Conservation (phyloP, 2,113 vertebrate species). For the Pao palembangensis region DNA sequence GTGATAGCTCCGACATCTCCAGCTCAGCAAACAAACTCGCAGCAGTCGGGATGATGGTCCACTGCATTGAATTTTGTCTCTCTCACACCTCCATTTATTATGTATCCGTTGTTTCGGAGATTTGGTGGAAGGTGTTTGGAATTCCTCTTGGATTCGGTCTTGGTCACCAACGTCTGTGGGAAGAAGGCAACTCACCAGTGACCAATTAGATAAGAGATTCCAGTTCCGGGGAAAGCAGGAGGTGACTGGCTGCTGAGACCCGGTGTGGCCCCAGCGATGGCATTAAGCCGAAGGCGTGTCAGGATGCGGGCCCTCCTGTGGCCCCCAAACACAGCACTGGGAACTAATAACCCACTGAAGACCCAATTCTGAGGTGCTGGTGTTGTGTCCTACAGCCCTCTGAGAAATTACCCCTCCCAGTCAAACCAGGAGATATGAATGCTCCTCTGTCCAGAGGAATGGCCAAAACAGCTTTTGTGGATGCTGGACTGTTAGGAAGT, state of each 20-base stretch:
- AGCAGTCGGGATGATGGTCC: slow-evolving; percentile 21
- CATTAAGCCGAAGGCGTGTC: slow-evolving; percentile 72
- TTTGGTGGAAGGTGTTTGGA: slow-evolving; percentile 25
- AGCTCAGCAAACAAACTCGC: slow-evolving; percentile 28
- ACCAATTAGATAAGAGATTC: slow-evolving; percentile 86
- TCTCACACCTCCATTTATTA: slow-evolving; percentile 15
- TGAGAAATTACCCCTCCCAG: slow-evolving; percentile 11
- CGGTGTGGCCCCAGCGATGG: slow-evolving; percentile 78
- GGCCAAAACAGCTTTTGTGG: neutral
- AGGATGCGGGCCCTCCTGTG: slow-evolving; percentile 35
- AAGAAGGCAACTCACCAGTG: slow-evolving; percentile 84
- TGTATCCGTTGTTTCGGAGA: slow-evolving; percentile 25
- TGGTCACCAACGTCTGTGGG: slow-evolving; percentile 78
- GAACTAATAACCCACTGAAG: slow-evolving; percentile 37
- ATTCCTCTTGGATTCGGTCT: slow-evolving; percentile 44
- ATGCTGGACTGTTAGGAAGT: neutral
- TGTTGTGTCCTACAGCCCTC: slow-evolving; percentile 8
- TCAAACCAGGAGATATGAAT: slow-evolving; percentile 8
- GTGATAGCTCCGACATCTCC: neutral
- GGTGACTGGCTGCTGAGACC: slow-evolving; percentile 77
- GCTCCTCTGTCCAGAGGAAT: neutral
- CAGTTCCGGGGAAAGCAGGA: slow-evolving; percentile 77
- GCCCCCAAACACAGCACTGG: slow-evolving; percentile 39
- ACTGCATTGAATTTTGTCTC: slow-evolving; percentile 16
- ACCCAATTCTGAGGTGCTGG: slow-evolving; percentile 7